Percentiles rank a stretch among this genome's conserved stretches.
These are phyloP conservation scores for Caenorhabditis japonica DNA, from an alignment of 2,888 invertebrate genomes.

Conservation along the genomic window DNA sequence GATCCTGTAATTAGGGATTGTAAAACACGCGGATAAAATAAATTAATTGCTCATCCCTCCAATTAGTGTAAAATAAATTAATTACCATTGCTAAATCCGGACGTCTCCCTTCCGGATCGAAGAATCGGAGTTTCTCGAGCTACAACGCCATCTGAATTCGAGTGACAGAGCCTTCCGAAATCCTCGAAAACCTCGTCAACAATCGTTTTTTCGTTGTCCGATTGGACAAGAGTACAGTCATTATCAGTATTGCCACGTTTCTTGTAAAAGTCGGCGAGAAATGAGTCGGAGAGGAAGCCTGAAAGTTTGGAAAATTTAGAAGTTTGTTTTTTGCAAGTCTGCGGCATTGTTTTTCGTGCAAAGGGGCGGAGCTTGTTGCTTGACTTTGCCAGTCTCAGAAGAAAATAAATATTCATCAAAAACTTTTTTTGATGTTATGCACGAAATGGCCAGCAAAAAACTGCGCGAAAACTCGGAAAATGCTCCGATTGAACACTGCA, in stretches of 20 bases:
- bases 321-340: neutral
- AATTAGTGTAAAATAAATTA: neutral
- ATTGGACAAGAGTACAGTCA: no score
- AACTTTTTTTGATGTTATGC: no score
- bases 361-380: no score
- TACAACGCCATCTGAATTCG: neutral
- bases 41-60: no score
- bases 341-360: no score
- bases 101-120: neutral
- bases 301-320: neutral
- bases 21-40: conserved; percentile 1
- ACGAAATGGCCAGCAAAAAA: no score
- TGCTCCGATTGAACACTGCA: no score
- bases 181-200: conserved; percentile 21
- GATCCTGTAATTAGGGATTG: conserved; percentile 19
- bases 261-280: conserved; percentile 5
- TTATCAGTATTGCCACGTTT: neutral
- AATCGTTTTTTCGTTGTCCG: conserved; percentile 9
- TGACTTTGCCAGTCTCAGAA: no score
- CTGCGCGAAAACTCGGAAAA: no score
- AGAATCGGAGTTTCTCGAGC: conserved; percentile 27
- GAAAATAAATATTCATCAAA: no score
- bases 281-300: conserved; percentile 16
- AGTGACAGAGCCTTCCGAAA: neutral
- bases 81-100: neutral